Evolutionary conservation across 2,113 vertebrate genomes (phyloP).

Genomic region (Oceanodroma tethys): DNA sequence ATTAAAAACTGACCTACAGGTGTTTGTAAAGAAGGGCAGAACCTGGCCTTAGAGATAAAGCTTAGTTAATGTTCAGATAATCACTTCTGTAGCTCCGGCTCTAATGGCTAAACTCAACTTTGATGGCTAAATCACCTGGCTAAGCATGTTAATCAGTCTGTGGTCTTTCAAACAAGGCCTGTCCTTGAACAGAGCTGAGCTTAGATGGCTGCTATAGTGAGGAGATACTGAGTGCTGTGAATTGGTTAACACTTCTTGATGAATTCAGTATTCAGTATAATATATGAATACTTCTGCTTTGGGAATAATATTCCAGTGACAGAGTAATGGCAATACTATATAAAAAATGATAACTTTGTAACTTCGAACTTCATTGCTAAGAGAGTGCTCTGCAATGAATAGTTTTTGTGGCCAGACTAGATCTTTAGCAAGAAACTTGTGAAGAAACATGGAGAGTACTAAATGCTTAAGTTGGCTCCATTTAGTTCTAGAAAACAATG

Average conservation of each 20-base stretch:
- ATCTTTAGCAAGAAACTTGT: neutral
- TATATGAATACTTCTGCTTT: neutral
- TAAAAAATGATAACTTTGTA: neutral
- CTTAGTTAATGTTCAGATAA: neutral
- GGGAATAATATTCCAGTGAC: neutral
- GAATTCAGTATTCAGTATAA: neutral
- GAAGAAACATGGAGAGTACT: neutral
- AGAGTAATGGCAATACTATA: neutral
- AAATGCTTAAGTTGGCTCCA: neutral
- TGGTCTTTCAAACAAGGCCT: neutral
- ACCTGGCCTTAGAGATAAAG: neutral
- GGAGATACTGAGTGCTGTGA: neutral
- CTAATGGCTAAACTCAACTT: neutral
- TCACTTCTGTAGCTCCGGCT: neutral
- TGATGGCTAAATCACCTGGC: neutral
- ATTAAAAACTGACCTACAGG: neutral
- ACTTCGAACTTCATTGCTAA: neutral
- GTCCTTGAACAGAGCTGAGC: neutral
- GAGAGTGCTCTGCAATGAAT: neutral
- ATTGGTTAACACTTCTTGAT: neutral
- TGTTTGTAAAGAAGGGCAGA: neutral
- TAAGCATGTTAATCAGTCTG: neutral
- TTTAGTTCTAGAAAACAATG: neutral
- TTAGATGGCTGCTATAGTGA: rapidly evolving
- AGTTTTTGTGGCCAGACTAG: neutral